Base-by-base conservation (phyloP, 2,797 vertebrate species). In the Danio albolineatus region DNA sequence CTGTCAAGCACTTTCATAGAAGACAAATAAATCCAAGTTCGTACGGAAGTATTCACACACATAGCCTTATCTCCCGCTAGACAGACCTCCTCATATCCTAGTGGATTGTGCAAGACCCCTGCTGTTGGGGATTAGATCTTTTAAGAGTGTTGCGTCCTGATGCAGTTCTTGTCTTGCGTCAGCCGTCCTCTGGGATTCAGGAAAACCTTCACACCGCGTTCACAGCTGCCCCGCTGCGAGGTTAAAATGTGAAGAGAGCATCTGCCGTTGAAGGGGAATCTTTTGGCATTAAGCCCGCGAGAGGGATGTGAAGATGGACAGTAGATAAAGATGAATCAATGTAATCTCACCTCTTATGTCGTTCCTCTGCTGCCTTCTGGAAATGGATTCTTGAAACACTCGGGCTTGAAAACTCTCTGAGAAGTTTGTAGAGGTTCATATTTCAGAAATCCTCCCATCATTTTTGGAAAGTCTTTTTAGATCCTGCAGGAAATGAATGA, bases 401-500 rank as follows among this genome's bases (percentile, higher is more conserved):
- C 41, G 21, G 10, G 17, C 28, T 65, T 43, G 10, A 17, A 72
- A 76, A 78, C 46, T 49, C 66, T 71, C 5, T 7, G 10, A 59
- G 51, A 75, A 54, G 53, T 71, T 73, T 70, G 19, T 36, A 51
- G 69, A 78, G 67, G 19, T 65, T 65, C 14, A 65, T 19, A 19
- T 36, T 64, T 44, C 10, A 56, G 17, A 41, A 44, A 19, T 38
- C 7, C 7, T 60, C 1, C 57, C 71, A 56, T 70, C 70, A 21
- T 28, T 28, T 65, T 14, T 72, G 41, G 46, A 70, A 19, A 80
- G 61, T 53, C 19, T 28, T 49, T 70, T 48, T 76, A 64, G 39
- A 62, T 76, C 60, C 56, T 76, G 28, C 49, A 65, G 59, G 49
- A 77, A 77, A 77, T 73, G 0, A 82, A 65, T 77, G 67, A 71